Evolutionary conservation across 1,140 invertebrate species (phyloP).

Genomic region (Lutraria rhynchaena): DNA sequence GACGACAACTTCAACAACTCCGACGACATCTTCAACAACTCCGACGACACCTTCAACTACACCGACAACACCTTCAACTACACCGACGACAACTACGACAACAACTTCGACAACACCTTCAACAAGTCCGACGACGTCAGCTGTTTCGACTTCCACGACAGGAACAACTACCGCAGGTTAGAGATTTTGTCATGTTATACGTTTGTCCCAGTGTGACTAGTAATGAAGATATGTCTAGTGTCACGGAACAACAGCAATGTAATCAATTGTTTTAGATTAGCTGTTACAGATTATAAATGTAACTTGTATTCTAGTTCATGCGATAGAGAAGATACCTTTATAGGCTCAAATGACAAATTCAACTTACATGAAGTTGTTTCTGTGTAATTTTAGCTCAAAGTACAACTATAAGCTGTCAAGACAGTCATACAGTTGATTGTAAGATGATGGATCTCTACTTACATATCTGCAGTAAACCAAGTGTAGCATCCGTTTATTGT

Average conservation of each 20-base stretch:
- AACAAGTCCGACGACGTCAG: background rate
- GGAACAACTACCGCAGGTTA: background rate
- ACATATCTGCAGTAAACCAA: background rate
- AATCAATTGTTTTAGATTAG: no score
- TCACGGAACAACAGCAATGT: no score
- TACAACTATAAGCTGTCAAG: constrained; percentile 4
- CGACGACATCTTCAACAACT: background rate
- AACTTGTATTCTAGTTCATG: no score
- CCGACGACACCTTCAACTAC: background rate
- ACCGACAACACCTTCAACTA: background rate
- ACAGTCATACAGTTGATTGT: constrained; percentile 5
- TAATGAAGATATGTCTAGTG: no score
- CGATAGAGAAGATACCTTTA: no score
- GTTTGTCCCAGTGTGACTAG: no score
- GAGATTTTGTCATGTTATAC: no score
- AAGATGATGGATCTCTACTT: background rate
- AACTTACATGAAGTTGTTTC: no score
- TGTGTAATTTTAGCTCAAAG: background rate
- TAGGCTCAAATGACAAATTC: no score
- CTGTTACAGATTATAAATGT: no score
- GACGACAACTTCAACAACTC: background rate
- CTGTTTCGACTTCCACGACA: background rate
- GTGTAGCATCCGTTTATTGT: constrained; percentile 5
- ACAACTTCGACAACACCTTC: background rate
- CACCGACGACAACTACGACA: background rate